A percentile compares a stretch with the other conserved stretches of the same genome.
Evolutionary conservation across 2,797 vertebrate genomes (phyloP).

Genomic region (Malacoctenus gilli): DNA sequence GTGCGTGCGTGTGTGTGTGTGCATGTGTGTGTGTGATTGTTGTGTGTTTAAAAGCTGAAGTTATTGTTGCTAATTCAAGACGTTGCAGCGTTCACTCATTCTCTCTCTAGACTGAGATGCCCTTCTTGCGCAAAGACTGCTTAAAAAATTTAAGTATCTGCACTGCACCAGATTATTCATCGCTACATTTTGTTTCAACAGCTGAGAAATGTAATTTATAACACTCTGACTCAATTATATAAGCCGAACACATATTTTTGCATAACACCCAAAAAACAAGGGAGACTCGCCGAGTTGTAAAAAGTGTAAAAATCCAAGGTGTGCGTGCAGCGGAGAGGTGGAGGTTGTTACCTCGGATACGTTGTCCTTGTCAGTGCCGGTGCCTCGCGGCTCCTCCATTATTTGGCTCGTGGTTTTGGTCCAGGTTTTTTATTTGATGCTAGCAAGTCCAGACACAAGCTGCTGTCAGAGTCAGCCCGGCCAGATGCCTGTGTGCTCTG

Average conservation of each 20-base stretch:
- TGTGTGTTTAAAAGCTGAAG: slow-evolving; percentile 63
- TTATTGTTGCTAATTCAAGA: slow-evolving; percentile 76
- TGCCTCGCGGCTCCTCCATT: slow-evolving; percentile 62
- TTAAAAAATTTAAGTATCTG: slow-evolving; percentile 81
- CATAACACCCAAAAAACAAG: slow-evolving; percentile 51
- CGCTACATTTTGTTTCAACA: slow-evolving; percentile 64
- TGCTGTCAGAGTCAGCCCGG: slow-evolving; percentile 70
- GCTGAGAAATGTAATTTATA: slow-evolving; percentile 73
- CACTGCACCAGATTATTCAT: slow-evolving; percentile 80
- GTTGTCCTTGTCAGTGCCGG: slow-evolving; percentile 60
- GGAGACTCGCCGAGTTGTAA: slow-evolving; percentile 29
- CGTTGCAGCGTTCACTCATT: slow-evolving; percentile 65
- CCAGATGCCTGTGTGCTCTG: slow-evolving; percentile 68
- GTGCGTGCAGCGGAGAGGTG: slow-evolving; percentile 44
- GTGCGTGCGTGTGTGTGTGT: slow-evolving; percentile 12
- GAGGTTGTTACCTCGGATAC: slow-evolving; percentile 55
- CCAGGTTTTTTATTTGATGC: slow-evolving; percentile 70
- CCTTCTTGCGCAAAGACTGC: slow-evolving; percentile 71
- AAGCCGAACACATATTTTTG: slow-evolving; percentile 63
- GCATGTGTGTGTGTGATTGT: slow-evolving; percentile 21
- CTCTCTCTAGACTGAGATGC: slow-evolving; percentile 54
- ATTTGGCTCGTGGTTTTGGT: slow-evolving; percentile 65
- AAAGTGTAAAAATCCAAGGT: slow-evolving; percentile 44
- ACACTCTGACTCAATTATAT: slow-evolving; percentile 66
- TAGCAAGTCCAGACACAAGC: slow-evolving; percentile 68